phyloP scores from a whole-genome alignment of 1,140 invertebrate species.

The Lordiphosa collinella region DNA sequence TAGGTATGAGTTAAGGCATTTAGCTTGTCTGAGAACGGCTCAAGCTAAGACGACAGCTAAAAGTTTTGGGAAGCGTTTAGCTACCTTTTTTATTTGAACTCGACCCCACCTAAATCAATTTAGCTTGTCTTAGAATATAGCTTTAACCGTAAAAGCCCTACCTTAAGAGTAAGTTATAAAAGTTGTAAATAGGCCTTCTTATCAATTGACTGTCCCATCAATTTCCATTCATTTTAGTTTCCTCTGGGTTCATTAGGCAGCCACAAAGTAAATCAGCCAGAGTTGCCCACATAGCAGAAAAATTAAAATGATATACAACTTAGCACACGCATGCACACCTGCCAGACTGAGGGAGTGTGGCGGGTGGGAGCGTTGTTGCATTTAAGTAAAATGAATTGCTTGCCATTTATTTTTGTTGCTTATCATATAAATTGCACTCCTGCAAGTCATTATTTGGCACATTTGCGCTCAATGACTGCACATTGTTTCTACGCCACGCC shows the following conservation, averaged over 20 bases:
- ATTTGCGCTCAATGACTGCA: constrained; percentile 75
- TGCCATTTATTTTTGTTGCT: constrained; percentile 75
- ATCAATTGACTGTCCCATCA: not conserved
- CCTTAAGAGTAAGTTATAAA: too few species aligned
- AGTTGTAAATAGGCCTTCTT: too few species aligned
- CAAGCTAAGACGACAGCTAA: too few species aligned
- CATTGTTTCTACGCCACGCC: constrained; percentile 51
- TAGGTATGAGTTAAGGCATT: too few species aligned
- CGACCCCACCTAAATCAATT: too few species aligned
- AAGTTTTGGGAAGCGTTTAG: too few species aligned
- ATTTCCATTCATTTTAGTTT: not conserved
- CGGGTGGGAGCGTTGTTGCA: constrained; percentile 39
- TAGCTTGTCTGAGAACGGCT: too few species aligned
- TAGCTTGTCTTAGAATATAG: too few species aligned
- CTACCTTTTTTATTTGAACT: too few species aligned
- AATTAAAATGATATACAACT: constrained; percentile 49
- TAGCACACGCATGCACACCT: constrained; percentile 10
- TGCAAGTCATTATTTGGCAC: constrained; percentile 76
- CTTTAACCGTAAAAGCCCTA: too few species aligned
- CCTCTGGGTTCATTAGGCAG: constrained; percentile 36
- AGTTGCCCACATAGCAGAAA: constrained; percentile 44
- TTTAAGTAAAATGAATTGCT: constrained; percentile 76
- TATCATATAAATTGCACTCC: constrained; percentile 74
- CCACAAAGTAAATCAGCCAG: constrained; percentile 36
- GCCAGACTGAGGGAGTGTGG: constrained; percentile 10